phyloP scores from a whole-genome alignment of 2,797 vertebrate genomes.

The Oreortyx pictus region DNA sequence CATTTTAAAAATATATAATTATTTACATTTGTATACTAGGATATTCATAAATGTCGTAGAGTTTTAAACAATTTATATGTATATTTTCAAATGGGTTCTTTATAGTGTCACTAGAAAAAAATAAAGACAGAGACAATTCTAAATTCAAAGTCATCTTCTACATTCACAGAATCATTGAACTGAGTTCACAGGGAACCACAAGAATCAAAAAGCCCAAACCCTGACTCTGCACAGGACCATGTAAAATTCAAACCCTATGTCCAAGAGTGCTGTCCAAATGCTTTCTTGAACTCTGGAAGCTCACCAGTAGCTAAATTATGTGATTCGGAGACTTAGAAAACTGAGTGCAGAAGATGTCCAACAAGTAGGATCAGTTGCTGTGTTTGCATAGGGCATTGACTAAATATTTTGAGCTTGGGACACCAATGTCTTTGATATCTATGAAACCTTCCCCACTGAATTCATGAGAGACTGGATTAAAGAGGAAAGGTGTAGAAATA shows the following conservation, averaged over 20 bases:
- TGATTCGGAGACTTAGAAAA: not conserved
- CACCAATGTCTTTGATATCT: not conserved
- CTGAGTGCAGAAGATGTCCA: fast-evolving
- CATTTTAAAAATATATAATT: not conserved
- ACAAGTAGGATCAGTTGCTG: not conserved
- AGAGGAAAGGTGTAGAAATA: not conserved
- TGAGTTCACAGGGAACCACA: not conserved
- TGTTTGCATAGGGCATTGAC: fast-evolving
- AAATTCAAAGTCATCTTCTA: not conserved
- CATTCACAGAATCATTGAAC: not conserved
- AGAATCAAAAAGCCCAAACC: not conserved
- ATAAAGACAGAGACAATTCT: fast-evolving
- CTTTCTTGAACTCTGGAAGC: not conserved
- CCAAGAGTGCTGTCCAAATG: not conserved
- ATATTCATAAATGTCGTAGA: not conserved
- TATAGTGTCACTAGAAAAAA: not conserved
- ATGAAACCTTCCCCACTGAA: not conserved
- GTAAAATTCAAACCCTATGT: not conserved
- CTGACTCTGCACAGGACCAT: not conserved
- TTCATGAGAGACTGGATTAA: not conserved
- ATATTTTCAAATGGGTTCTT: not conserved
- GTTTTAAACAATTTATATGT: not conserved
- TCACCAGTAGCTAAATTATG: not conserved
- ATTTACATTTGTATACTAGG: not conserved
- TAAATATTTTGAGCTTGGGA: not conserved